These are phyloP conservation scores for Characodon lateralis DNA, from an alignment of 2,797 vertebrate genomes.

Conservation along the genomic window DNA sequence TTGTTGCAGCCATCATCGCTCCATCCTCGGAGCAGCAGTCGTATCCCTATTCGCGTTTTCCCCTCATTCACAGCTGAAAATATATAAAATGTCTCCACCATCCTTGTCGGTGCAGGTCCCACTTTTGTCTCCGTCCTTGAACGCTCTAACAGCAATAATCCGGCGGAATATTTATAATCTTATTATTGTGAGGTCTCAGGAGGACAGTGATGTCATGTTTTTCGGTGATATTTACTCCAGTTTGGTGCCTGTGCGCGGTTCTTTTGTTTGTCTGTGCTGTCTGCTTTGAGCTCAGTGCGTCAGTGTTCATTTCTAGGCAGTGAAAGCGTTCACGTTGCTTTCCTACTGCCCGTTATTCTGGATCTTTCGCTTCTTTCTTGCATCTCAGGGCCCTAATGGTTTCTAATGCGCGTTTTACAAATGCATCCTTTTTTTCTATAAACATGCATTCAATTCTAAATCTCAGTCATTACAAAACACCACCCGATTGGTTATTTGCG, in stretches of 20 bases:
- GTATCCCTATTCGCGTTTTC: slow-evolving; percentile 22
- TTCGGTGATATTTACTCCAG: neutral
- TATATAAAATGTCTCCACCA: slow-evolving; percentile 43
- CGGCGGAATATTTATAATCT: slow-evolving; percentile 58
- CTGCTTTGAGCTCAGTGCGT: slow-evolving; percentile 18
- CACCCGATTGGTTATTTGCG: neutral
- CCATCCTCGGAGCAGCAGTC: slow-evolving; percentile 1
- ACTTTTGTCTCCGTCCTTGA: slow-evolving; percentile 12
- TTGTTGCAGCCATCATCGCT: slow-evolving; percentile 46
- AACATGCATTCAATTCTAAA: neutral
- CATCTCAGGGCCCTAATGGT: slow-evolving; percentile 32
- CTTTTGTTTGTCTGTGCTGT: slow-evolving; percentile 40
- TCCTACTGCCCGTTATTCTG: slow-evolving; percentile 52
- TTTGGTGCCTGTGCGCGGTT: neutral
- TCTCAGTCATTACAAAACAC: neutral
- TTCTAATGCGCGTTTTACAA: slow-evolving; percentile 4
- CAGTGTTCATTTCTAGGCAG: neutral
- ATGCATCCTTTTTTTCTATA: neutral
- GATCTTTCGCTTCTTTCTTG: slow-evolving; percentile 62
- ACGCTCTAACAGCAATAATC: slow-evolving; percentile 52
- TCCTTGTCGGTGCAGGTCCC: slow-evolving; percentile 38
- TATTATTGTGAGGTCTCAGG: slow-evolving; percentile 33
- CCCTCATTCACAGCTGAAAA: slow-evolving; percentile 9
- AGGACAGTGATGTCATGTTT: slow-evolving; percentile 22
- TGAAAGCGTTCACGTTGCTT: neutral